Evolutionary conservation across 2,888 invertebrate species (phyloP).

Genomic region (Melanostoma scalare): DNA sequence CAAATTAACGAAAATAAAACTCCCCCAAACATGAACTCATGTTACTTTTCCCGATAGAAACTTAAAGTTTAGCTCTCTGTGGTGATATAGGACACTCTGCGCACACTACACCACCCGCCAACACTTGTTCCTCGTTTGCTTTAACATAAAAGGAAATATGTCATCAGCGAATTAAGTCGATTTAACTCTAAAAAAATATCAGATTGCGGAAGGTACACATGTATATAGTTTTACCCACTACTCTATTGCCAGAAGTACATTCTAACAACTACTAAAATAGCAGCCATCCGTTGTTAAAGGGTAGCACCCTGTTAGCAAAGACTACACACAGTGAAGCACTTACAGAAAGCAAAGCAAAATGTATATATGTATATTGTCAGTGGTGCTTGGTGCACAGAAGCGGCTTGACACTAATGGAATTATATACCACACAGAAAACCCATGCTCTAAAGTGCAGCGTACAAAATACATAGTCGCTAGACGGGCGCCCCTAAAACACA

Average conservation of each 20-base stretch:
- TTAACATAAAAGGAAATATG: slow-evolving; percentile 60
- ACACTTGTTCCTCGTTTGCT: slow-evolving; percentile 30
- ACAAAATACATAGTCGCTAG: slow-evolving; percentile 20
- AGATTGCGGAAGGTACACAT: slow-evolving; percentile 68
- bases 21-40: not conserved
- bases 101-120: not conserved
- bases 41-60: slow-evolving; percentile 22
- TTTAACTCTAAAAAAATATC: slow-evolving; percentile 70
- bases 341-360: slow-evolving; percentile 30
- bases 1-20: slow-evolving; percentile 7
- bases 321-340: slow-evolving; percentile 43
- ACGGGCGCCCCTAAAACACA: not conserved
- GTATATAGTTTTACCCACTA: slow-evolving; percentile 25
- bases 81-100: slow-evolving; percentile 15
- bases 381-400: slow-evolving; percentile 39
- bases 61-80: slow-evolving; percentile 43
- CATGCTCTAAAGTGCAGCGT: slow-evolving; percentile 22
- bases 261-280: slow-evolving; percentile 29
- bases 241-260: not conserved
- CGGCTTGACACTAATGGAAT: slow-evolving; percentile 68
- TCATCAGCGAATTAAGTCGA: slow-evolving; percentile 71
- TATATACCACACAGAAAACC: slow-evolving; percentile 60
- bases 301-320: slow-evolving; percentile 6
- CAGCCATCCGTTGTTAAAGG: slow-evolving; percentile 24
- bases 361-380: slow-evolving; percentile 21